A percentile compares a stretch with the other conserved stretches of the same genome.
These are phyloP conservation scores for Alligator mississippiensis DNA, from an alignment of 2,113 vertebrate genomes.

Conservation along the genomic window DNA sequence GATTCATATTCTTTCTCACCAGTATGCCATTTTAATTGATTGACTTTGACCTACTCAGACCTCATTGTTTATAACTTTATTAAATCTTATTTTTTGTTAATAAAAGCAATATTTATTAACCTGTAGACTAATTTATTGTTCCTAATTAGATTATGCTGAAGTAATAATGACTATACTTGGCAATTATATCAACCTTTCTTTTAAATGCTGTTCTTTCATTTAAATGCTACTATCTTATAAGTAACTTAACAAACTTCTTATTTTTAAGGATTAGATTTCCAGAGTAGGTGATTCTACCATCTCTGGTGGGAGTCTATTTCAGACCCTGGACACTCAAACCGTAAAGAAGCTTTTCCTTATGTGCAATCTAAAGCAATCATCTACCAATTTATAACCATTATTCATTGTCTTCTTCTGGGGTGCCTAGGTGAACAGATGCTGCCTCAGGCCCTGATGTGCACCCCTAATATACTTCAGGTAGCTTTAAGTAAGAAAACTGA, in stretches of 20 bases:
- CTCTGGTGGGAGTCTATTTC: too few relatives aligned
- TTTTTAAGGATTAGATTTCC: neutral
- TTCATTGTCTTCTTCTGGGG: too few relatives aligned
- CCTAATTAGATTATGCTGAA: neutral
- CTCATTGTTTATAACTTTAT: constrained; percentile 15
- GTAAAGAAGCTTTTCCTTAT: too few relatives aligned
- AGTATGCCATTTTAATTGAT: constrained; percentile 64
- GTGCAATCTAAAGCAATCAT: too few relatives aligned
- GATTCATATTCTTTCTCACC: constrained; percentile 32
- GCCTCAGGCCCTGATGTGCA: too few relatives aligned
- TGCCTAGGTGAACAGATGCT: too few relatives aligned
- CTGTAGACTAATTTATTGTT: neutral
- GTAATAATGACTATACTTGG: too few relatives aligned
- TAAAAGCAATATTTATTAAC: neutral
- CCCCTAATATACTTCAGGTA: too few relatives aligned
- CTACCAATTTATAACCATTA: too few relatives aligned
- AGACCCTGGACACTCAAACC: too few relatives aligned
- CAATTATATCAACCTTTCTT: neutral
- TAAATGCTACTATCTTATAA: neutral
- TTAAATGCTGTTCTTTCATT: neutral
- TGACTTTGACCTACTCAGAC: constrained; percentile 54
- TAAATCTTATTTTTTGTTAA: constrained; percentile 13
- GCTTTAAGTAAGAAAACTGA: too few relatives aligned
- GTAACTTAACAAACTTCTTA: neutral
- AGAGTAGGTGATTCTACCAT: too few relatives aligned